phyloP scores from a whole-genome alignment of 2,888 invertebrate genomes.

The Hymenopus coronatus region DNA sequence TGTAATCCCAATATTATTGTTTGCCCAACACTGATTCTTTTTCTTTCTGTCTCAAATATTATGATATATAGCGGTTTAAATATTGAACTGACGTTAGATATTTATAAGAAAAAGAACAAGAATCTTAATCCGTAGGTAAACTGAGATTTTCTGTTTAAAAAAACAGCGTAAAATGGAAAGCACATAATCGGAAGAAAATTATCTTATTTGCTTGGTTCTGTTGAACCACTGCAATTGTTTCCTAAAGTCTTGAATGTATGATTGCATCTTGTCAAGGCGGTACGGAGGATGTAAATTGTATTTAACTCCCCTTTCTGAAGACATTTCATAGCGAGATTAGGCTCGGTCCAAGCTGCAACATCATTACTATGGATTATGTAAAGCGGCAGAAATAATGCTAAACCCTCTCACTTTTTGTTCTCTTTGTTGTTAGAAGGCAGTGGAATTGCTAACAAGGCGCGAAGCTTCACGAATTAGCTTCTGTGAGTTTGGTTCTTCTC shows the following conservation, averaged over 20 bases:
- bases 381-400: neutral
- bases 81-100: no score
- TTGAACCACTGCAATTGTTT: neutral
- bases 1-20: no score
- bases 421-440: neutral
- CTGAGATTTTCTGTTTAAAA: no score
- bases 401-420: neutral
- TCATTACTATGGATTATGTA: neutral
- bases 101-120: no score
- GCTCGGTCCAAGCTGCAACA: neutral
- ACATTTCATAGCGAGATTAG: neutral
- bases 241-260: neutral
- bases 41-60: no score
- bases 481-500: neutral
- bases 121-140: no score
- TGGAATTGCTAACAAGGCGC: neutral
- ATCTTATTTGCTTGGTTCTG: no score
- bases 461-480: neutral
- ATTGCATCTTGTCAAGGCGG: neutral
- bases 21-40: no score
- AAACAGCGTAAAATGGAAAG: no score
- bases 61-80: no score
- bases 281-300: neutral
- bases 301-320: neutral
- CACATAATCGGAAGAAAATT: no score